Evolutionary conservation across 2,797 vertebrate genomes (phyloP).

Genomic region (Acestrorhynchus altus): DNA sequence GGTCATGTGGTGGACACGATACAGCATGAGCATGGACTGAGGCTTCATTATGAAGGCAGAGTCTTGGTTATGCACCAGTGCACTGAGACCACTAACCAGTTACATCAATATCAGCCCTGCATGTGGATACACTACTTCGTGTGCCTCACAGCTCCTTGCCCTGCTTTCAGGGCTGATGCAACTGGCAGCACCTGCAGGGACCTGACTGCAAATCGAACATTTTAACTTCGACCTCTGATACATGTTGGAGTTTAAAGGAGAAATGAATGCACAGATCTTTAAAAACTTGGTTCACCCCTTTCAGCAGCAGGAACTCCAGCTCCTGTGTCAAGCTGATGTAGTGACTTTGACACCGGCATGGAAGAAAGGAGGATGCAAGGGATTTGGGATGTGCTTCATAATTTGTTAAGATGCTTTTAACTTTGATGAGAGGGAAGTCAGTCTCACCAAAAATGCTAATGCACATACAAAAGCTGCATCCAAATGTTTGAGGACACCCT

Average conservation of each 20-base stretch:
- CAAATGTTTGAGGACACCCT: too few species aligned
- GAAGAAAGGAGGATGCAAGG: background rate
- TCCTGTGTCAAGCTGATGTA: background rate
- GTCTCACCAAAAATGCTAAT: background rate
- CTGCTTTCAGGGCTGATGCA: constrained; percentile 7
- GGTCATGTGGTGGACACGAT: background rate
- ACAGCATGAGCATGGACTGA: background rate
- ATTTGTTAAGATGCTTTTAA: constrained; percentile 1
- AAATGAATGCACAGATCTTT: background rate
- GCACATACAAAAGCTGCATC: background rate
- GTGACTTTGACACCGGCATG: background rate
- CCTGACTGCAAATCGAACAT: constrained; percentile 18
- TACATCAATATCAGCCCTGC: constrained; percentile 1
- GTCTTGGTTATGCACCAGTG: constrained; percentile 3
- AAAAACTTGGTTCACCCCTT: background rate
- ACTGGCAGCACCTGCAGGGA: constrained; percentile 11
- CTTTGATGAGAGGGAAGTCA: background rate
- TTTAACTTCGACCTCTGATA: background rate
- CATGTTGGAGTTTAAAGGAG: constrained; percentile 2
- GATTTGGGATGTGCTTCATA: background rate
- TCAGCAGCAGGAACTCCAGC: background rate
- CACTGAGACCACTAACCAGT: background rate
- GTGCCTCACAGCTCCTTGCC: background rate
- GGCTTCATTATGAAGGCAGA: constrained; percentile 9
- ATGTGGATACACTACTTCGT: background rate